Percentiles rank a stretch among this genome's conserved stretches.
phyloP scores from a whole-genome alignment of 2,888 invertebrate genomes.

The Eretmocerus hayati region DNA sequence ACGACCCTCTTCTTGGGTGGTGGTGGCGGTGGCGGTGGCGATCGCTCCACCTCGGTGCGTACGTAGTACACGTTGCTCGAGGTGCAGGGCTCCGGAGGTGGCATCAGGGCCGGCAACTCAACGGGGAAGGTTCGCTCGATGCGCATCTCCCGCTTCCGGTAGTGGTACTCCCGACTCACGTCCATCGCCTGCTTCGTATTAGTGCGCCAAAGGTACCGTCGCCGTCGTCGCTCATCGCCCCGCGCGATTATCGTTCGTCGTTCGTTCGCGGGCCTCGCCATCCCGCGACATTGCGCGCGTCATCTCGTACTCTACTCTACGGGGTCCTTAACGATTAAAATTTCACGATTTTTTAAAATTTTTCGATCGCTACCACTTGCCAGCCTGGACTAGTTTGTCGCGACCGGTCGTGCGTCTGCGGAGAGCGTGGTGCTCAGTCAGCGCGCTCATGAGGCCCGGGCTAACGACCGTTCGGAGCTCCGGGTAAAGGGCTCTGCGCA shows the following conservation, averaged over 20 bases:
- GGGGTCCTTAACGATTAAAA: no score
- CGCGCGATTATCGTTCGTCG: no score
- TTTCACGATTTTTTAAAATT: no score
- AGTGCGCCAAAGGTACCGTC: no score
- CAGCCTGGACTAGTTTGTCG: no score
- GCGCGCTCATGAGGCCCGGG: background rate
- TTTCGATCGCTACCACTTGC: no score
- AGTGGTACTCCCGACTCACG: conserved; percentile 9
- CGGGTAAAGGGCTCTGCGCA: background rate
- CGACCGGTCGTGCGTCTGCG: background rate
- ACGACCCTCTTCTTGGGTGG: conserved; percentile 11
- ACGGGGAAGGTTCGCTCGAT: conserved; percentile 10
- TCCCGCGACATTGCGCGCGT: no score
- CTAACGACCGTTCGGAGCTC: background rate
- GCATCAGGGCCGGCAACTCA: background rate
- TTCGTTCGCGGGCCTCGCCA: no score
- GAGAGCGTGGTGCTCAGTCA: conserved; percentile 3
- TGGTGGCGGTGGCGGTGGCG: background rate
- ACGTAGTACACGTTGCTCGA: conserved; percentile 4
- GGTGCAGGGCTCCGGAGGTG: conserved; percentile 1
- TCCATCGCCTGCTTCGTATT: background rate
- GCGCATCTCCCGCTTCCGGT: conserved; percentile 5
- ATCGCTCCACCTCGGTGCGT: conserved; percentile 7
- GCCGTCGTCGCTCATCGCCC: no score
- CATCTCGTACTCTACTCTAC: no score